Evolutionary conservation across 2,797 vertebrate species (phyloP), one percentile per base, ranked within the genome.

Genomic region (Phrynocephalus guinanensis): DNA sequence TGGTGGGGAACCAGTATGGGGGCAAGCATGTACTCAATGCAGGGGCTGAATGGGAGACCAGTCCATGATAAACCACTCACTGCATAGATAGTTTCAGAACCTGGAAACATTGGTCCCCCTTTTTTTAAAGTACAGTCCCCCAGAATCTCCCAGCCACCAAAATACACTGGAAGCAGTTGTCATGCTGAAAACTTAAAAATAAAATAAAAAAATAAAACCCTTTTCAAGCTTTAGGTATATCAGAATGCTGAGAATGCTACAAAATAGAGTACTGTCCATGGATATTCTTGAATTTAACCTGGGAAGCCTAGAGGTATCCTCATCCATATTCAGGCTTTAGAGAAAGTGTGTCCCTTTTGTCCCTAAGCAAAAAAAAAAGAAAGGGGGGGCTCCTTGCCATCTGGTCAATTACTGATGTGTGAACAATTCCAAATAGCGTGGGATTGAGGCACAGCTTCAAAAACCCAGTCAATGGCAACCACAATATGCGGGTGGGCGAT

Each of bases 381-480:
- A 5, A 4, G 38, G 15, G 50, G 73, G 72, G 22, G 66, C 13
- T 44, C 30, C 30, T 68, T 68, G 60, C 44, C 78, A 60, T 85
- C 15, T 68, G 30, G 38, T 81, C 30, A 44, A 56, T 24, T 85
- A 76, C 81, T 76, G 85, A 70, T 15, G 3, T 9, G 24, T 70
- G 68, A 85, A 85, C 48, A 70, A 70, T 85, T 52, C 83, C 81
- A 81, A 88, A 85, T 85, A 81, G 68, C 13, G 84, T 88, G 71
- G n/a, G 52, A 79, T 24, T 73, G 70, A 75, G 71, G 44, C 18
- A 75, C 56, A 85, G 71, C n/a, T 81, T 76, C 81, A 44, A 81
- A 88, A 81, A 76, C 10, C 63, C 56, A 52, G 6, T 22, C 8
- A 22, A 24, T 75, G 33, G 33, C 71, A 87, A 22, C 28, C 28